These are phyloP conservation scores for Echinometra lucunter DNA, from an alignment of 53 echinoderm and acorn worm species.

Conservation along the genomic window DNA sequence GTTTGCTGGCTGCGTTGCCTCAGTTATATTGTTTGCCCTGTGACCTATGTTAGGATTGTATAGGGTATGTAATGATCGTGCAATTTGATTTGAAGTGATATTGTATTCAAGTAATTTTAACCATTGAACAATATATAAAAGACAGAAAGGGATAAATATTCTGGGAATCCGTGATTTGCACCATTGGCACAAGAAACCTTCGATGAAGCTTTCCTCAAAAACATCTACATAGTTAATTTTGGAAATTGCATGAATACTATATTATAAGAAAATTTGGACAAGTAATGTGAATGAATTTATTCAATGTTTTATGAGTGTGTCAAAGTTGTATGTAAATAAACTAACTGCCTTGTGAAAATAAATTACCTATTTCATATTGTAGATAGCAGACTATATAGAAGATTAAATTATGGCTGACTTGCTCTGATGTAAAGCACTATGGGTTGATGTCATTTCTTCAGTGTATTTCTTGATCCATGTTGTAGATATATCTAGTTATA, in stretches of 20 bases:
- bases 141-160: no score
- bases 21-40: no score
- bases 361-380: background rate
- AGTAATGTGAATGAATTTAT: background rate
- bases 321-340: background rate
- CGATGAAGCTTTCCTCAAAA: background rate
- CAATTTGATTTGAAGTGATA: slow-evolving; percentile 3
- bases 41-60: background rate
- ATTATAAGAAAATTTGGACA: background rate
- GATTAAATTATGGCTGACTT: slow-evolving; percentile 46
- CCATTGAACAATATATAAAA: background rate
- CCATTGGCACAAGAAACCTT: no score
- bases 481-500: no score
- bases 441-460: background rate
- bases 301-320: background rate
- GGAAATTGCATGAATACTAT: background rate
- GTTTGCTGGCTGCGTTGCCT: background rate
- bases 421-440: background rate
- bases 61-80: background rate
- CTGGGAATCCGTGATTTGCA: no score
- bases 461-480: background rate
- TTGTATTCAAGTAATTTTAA: background rate
- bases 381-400: slow-evolving; percentile 48
- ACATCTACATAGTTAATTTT: background rate
- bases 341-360: slow-evolving; percentile 29